Evolutionary conservation across 2,888 invertebrate genomes (phyloP).

Genomic region (Eupithecia tripunctaria): DNA sequence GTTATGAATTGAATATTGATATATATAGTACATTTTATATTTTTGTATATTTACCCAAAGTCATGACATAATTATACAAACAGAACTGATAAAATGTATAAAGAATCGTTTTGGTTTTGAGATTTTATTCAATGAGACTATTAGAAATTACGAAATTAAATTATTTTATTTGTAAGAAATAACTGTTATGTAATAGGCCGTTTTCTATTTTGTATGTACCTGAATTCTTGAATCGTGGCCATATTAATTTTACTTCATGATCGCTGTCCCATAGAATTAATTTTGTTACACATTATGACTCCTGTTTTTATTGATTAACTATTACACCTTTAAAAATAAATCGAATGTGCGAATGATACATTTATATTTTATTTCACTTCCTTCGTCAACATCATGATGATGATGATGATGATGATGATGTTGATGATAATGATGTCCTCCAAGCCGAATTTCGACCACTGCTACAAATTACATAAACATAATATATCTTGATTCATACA

Average conservation of each 20-base stretch:
- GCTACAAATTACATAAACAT: too few relatives aligned
- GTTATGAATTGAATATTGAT: conserved; percentile 64
- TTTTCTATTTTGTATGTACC: conserved; percentile 79
- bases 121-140: conserved; percentile 76
- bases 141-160: conserved; percentile 77
- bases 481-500: neutral
- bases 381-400: too few relatives aligned
- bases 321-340: conserved; percentile 67
- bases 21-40: conserved; percentile 65
- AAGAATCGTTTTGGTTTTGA: conserved; percentile 68
- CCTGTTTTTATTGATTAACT: conserved; percentile 74
- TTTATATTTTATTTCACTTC: conserved; percentile 28
- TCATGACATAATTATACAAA: conserved; percentile 65
- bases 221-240: conserved; percentile 82
- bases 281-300: conserved; percentile 72
- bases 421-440: too few relatives aligned
- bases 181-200: conserved; percentile 72
- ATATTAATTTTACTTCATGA: conserved; percentile 74
- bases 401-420: too few relatives aligned
- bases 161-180: conserved; percentile 74
- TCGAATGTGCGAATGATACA: conserved; percentile 62
- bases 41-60: conserved; percentile 64
- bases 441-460: too few relatives aligned
- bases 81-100: conserved; percentile 64
- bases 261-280: conserved; percentile 64